Conservation (phyloP, 2,888 invertebrate genomes). For the Nephrotoma appendiculata region DNA sequence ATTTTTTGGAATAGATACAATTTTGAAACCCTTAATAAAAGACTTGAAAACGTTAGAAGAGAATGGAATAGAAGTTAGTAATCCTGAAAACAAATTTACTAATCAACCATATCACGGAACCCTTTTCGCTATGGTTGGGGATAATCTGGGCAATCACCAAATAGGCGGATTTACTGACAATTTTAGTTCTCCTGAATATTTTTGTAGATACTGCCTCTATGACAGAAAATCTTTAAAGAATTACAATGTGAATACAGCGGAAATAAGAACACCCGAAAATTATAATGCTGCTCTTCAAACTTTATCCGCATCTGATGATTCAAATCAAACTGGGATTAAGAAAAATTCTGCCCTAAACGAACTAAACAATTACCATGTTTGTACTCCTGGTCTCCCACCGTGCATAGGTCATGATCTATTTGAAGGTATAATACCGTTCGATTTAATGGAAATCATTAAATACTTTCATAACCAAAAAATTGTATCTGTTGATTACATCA, state of each 20-base stretch:
- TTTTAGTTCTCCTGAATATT: no score
- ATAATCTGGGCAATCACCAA: neutral
- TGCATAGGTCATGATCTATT: neutral
- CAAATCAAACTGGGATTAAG: neutral
- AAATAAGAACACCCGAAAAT: no score
- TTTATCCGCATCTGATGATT: neutral
- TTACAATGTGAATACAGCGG: no score
- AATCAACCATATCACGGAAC: neutral
- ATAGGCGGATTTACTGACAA: no score
- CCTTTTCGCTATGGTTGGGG: neutral
- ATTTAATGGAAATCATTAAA: no score
- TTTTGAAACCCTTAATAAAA: neutral
- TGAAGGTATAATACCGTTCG: neutral
- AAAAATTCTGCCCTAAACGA: neutral
- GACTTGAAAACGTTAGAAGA: neutral
- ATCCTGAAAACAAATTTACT: neutral
- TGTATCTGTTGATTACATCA: no score
- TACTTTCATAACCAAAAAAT: no score
- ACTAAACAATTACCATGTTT: neutral
- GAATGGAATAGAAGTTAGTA: no score
- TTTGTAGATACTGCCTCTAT: no score
- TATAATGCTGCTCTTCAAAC: neutral
- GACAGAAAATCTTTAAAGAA: no score
- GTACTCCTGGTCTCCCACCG: neutral
- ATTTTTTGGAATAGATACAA: neutral